Base-by-base conservation (phyloP, 2,797 vertebrate species). In the Brachyrhaphis roseni region DNA sequence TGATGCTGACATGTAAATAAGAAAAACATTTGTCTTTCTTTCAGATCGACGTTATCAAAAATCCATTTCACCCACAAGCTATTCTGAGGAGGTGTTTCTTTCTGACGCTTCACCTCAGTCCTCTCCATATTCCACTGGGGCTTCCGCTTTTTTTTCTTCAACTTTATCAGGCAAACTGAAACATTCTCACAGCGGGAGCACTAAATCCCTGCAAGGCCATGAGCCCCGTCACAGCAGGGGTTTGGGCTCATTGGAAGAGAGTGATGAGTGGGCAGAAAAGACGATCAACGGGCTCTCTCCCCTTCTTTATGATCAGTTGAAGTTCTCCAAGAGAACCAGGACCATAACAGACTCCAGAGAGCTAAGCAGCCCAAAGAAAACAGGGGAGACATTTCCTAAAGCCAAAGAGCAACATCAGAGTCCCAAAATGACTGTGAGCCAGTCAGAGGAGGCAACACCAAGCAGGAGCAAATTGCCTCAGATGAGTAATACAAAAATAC, bases 11-110 rank as follows among this genome's bases (percentile, higher is more conserved):
- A 18, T 77, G 23, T 90, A 47, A 83, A 80, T 34, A 34, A 28
- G 4, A 16, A 62, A 62, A 55, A 12, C 6, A 0, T 87, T 23
- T 80, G 59, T 26, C 74, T 90, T 23, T 87, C 55, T 88, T 79
- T 8, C 91, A 98, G 97, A 96, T 96, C 94, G 95, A 91, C 93
- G 82, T 94, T 95, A 97, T 93, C 91, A 88, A 93, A 94, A 88
- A 86, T 87, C 85, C 91, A 94, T 95, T 92, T 94, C 95, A 95
- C 94, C 96, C 76, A 86, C 95, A 92, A 95, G 90, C 93, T 93
- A 94, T 91, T 89, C 88, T 75, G 78, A 82, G 88, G 93, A 93
- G 28, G 81, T 91, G 79, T 93, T 94, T 86, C 92, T 92, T 91
- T 96, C 96, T 82, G 95, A 97, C 91, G 94, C 97, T 64, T 94